phyloP scores from a whole-genome alignment of 2,797 vertebrate genomes.

The Anolis apletophallus region DNA sequence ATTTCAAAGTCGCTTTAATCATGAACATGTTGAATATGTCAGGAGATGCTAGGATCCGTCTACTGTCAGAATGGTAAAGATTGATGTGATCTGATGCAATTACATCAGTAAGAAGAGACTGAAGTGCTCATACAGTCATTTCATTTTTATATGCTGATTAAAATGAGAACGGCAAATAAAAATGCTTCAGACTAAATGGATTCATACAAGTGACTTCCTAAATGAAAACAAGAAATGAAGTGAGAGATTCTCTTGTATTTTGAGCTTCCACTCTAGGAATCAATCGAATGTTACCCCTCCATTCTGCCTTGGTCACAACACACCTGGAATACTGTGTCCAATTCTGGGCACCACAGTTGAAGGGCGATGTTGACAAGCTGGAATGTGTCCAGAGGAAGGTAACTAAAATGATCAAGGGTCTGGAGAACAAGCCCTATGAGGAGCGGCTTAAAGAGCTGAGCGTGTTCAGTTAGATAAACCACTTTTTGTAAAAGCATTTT shows the following conservation, averaged over 20 bases:
- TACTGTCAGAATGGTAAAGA: not conserved
- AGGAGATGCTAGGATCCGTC: not conserved
- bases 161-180: constrained; percentile 3
- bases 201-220: not conserved
- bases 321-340: no score
- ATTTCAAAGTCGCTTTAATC: constrained; percentile 24
- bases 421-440: no score
- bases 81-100: not conserved
- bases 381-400: no score
- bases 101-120: not conserved
- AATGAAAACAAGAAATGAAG: not conserved
- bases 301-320: no score
- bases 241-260: not conserved
- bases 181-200: constrained; percentile 11
- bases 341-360: no score
- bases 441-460: no score
- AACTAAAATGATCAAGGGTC: no score
- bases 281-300: no score
- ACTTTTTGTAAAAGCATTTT: not conserved
- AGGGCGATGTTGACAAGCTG: no score
- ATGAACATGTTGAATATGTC: constrained; percentile 15
- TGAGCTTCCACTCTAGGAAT: not conserved
- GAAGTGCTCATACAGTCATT: not conserved
- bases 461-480: not conserved
- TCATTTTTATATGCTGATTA: constrained; percentile 5